Evolutionary conservation across 2,113 vertebrate species (phyloP).

Genomic region (Forbesichthys agassizii): DNA sequence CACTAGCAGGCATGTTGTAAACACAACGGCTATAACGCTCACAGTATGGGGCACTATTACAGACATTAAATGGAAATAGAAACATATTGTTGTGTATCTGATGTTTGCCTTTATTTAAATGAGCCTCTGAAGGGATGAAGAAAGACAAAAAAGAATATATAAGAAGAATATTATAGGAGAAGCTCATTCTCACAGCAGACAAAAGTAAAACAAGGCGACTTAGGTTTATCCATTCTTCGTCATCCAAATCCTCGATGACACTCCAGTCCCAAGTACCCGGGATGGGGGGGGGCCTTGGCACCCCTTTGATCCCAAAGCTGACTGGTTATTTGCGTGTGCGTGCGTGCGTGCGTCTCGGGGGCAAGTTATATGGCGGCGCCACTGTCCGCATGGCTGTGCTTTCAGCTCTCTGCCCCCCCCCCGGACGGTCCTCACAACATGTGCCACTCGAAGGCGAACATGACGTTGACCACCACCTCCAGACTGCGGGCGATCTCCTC

Average conservation of each 20-base stretch:
- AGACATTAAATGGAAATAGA: constrained; percentile 39
- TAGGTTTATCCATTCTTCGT: constrained; percentile 35
- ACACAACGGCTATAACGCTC: constrained; percentile 41
- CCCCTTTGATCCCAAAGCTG: constrained; percentile 25
- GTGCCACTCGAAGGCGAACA: constrained; percentile 96
- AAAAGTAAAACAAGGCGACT: constrained; percentile 65
- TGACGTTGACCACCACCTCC: constrained; percentile 89
- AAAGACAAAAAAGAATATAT: background rate
- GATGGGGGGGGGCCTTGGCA: constrained; percentile 7
- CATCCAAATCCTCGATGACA: constrained; percentile 18
- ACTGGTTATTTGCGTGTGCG: background rate
- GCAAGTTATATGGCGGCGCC: constrained; percentile 21
- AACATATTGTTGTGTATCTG: constrained; percentile 31
- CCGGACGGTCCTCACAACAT: constrained; percentile 79
- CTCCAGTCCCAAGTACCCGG: constrained; percentile 13
- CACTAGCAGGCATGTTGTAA: constrained; percentile 30
- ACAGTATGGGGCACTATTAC: constrained; percentile 46
- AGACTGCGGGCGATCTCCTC: constrained; percentile 95
- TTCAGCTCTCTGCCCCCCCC: no score
- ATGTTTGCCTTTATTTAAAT: constrained; percentile 52
- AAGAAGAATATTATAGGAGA: constrained; percentile 30
- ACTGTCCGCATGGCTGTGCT: constrained; percentile 18
- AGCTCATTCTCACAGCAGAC: constrained; percentile 46
- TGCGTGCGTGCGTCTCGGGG: background rate
- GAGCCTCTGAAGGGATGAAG: constrained; percentile 26